Conservation (phyloP, 2,888 invertebrate species). For the Mythimna ferrago region DNA sequence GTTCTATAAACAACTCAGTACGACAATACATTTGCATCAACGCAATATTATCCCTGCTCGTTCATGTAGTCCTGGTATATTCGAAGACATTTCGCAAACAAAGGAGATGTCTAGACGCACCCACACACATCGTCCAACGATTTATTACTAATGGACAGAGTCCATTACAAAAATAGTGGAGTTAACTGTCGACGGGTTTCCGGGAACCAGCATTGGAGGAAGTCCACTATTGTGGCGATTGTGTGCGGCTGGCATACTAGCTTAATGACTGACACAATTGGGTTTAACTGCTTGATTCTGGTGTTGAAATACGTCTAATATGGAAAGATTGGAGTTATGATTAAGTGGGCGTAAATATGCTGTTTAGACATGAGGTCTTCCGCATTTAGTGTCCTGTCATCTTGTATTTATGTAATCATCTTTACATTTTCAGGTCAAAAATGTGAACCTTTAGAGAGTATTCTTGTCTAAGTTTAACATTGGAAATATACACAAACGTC, state of each 20-base stretch:
- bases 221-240: constrained; percentile 56
- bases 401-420: neutral
- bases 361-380: constrained; percentile 19
- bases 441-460: neutral
- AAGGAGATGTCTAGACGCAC: constrained; percentile 65
- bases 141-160: constrained; percentile 81
- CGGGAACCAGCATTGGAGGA: constrained; percentile 65
- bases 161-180: constrained; percentile 83
- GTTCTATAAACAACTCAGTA: constrained; percentile 47
- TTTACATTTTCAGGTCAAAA: neutral
- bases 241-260: constrained; percentile 58
- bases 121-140: constrained; percentile 67
- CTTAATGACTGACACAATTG: constrained; percentile 68
- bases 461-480: neutral
- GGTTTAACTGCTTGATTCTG: constrained; percentile 60
- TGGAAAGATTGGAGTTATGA: constrained; percentile 41
- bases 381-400: neutral
- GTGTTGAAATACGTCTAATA: constrained; percentile 57
- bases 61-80: constrained; percentile 48
- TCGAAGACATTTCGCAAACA: constrained; percentile 58
- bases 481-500: constrained; percentile 17
- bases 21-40: constrained; percentile 61
- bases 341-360: constrained; percentile 36
- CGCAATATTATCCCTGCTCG: constrained; percentile 48
- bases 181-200: constrained; percentile 67